These are phyloP conservation scores for Rhinopomastus cyanomelas DNA, from an alignment of 2,113 vertebrate genomes.

Conservation along the genomic window DNA sequence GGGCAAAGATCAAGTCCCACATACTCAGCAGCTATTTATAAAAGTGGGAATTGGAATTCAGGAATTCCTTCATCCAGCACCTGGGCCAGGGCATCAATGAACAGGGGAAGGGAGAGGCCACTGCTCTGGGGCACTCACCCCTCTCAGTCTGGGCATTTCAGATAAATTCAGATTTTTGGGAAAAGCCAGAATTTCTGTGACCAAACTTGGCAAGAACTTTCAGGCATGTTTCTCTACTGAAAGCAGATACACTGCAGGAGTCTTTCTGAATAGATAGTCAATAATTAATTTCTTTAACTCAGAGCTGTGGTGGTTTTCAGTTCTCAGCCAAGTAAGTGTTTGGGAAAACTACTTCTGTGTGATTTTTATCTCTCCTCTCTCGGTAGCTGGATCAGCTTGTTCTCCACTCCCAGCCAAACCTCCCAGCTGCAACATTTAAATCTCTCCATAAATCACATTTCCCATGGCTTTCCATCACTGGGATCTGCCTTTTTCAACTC, in stretches of 20 bases:
- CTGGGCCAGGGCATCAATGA: not conserved
- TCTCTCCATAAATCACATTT: not conserved
- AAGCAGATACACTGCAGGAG: not conserved
- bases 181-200: not conserved
- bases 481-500: not conserved
- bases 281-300: not conserved
- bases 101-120: not conserved
- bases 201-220: not conserved
- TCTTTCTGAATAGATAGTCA: not conserved
- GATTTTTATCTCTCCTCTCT: not conserved
- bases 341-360: not conserved
- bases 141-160: not conserved
- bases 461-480: not conserved
- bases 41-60: not conserved
- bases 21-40: not conserved
- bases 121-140: accelerated
- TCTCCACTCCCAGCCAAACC: not conserved
- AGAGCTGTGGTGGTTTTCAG: not conserved
- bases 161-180: not conserved
- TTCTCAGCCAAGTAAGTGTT: not conserved
- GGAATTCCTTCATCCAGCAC: not conserved
- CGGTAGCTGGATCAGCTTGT: not conserved
- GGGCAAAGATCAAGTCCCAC: accelerated
- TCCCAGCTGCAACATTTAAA: not conserved
- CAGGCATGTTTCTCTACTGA: not conserved